These are phyloP conservation scores for Drosophila nannoptera DNA, from an alignment of 1,140 invertebrate genomes.

Conservation along the genomic window DNA sequence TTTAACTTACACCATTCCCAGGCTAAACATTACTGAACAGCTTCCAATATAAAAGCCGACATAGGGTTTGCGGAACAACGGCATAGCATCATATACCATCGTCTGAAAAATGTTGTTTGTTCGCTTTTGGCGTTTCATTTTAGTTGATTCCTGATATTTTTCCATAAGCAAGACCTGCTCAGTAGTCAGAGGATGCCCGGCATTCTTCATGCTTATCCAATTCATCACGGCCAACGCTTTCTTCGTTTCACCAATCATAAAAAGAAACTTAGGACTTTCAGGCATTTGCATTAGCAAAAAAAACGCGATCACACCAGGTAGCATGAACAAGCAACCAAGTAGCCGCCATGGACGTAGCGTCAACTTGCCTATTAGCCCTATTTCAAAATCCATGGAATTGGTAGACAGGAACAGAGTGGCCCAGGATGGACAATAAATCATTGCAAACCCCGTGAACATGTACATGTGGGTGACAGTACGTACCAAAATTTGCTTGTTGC, in stretches of 20 bases:
- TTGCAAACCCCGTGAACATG: constrained; percentile 61
- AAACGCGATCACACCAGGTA: constrained; percentile 51
- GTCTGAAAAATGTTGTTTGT: constrained; percentile 23
- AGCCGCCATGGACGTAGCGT: constrained; percentile 49
- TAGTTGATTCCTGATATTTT: constrained; percentile 20
- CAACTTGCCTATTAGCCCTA: constrained; percentile 9
- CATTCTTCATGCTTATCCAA: constrained; percentile 50
- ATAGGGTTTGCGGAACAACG: constrained; percentile 53
- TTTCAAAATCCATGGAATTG: constrained; percentile 45
- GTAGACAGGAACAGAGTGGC: constrained; percentile 29
- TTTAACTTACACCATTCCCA: constrained; percentile 51
- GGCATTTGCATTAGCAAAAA: constrained; percentile 51
- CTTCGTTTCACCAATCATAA: constrained; percentile 49
- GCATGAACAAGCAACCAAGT: constrained; percentile 38
- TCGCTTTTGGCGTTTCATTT: constrained; percentile 7
- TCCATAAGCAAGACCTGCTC: constrained; percentile 43
- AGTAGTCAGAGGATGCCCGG: constrained; percentile 27
- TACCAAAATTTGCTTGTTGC: constrained; percentile 46
- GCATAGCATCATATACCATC: constrained; percentile 57
- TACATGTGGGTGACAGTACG: constrained; percentile 55
- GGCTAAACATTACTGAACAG: constrained; percentile 57
- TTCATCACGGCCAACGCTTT: constrained; percentile 44
- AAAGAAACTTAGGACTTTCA: constrained; percentile 58
- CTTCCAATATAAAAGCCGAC: constrained; percentile 37
- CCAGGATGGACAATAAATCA: constrained; percentile 50